Evolutionary conservation across 2,113 vertebrate genomes (phyloP), one percentile per base, ranked within the genome.

Genomic region (Lophura nycthemera): DNA sequence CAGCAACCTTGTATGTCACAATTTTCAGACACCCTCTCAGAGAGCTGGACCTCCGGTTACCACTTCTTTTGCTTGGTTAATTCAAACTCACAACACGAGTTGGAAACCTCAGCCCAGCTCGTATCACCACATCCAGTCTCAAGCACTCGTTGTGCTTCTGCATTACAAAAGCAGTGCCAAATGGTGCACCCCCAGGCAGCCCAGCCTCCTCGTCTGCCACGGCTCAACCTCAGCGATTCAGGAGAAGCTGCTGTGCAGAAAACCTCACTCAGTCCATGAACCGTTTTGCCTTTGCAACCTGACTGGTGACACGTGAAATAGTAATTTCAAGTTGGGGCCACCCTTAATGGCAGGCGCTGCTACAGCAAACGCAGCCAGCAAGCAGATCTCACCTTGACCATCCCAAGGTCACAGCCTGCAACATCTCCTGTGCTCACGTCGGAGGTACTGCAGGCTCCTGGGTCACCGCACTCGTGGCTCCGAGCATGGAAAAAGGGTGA

Each of bases 111-210:
- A 72, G 27, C 57, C 85, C 36, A 93, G 64, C 72, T 81, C 3
- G 0, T 12, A 27, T 11, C 65, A 32, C 32, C 34, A 17, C 17
- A 4, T 10, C 3, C 2, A 45, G 20, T 7, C 81, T 50, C 59
- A 65, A 34, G 25, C 13, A 48, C 38, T 70, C 13, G 6, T 0
- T 12, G n/a, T 38, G 27, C 2, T 57, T 56, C 14, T 56, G 40
- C n/a, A 27, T 2, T 32, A 18, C 11, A 18, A 47, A 45, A 2
- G 1, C 38, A 0, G 0, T 6, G 32, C 29, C 50, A 24, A n/a
- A 16, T 5, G 38, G 3, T 4, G 29, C 0, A 1, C 32, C 40
- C 34, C 9, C 0, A 1, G 29, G 36, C 48, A 74, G 60, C 75
- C 79, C 56, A 32, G 21, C 19, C 8, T 24, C 3, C 57, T 69